Evolutionary conservation across 2,797 vertebrate genomes (phyloP), one percentile per base, ranked within the genome.

Genomic region (Cynopterus sphinx): DNA sequence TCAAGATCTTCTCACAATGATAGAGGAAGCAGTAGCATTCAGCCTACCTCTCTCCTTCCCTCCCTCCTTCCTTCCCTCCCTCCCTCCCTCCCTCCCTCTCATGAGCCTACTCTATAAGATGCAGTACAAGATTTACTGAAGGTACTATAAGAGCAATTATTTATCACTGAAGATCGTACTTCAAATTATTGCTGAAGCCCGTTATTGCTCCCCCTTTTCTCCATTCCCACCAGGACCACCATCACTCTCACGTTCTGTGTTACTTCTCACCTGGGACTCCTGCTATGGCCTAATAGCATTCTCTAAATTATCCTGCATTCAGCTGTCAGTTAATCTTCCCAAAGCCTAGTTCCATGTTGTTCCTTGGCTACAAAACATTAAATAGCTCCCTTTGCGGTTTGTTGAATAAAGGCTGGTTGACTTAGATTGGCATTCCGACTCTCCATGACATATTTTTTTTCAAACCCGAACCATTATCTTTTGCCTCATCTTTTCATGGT

Each of bases 251-350:
- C 0, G 16, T 41, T 71, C 28, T 78, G 17, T 67, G 39, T 87
- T 55, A 39, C n/a, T 95, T 55, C 31, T 82, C 77, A 57, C 81
- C 63, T 61, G 57, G 12, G 36, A 63, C 46, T 87, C n/a, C 75
- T 21, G n/a, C 41, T 65, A 2, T 10, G 39, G 21, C 71, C 87
- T 70, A 61, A 55, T 71, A 33, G 17, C 68, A 51, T 73, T 81
- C 61, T 81, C 46, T 78, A 17, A 83, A 68, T 90, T 59, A 61
- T 77, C 16, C n/a, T 5, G 11, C 41, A 41, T 57, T 82, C 39
- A 31, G 16, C 39, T 90, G 55, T 77, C 77, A 91, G 31, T 57
- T 88, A 39, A 73, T 96, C 65, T 87, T 84, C 77, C 16, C 81
- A 67, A 57, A 75, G 1, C 21, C 22, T 51, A 28, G 13, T 46